Evolutionary conservation across 2,113 vertebrate species (phyloP).

Genomic region (Bombycilla garrulus): DNA sequence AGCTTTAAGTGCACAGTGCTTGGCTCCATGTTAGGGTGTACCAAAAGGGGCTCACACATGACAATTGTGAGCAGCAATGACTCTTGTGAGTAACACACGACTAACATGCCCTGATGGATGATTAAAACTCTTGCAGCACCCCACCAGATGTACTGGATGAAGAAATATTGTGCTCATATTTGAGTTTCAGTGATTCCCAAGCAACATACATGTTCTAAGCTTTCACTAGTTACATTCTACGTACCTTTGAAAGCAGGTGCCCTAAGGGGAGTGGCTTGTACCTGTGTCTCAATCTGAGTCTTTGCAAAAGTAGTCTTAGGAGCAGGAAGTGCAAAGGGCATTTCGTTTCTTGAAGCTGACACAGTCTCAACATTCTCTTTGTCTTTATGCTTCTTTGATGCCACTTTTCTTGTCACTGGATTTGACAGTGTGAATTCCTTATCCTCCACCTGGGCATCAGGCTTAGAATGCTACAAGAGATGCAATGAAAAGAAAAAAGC

Average conservation of each 20-base stretch:
- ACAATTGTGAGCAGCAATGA: not conserved
- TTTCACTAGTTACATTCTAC: not conserved
- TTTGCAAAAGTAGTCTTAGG: constrained; percentile 78
- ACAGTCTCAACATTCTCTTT: constrained; percentile 80
- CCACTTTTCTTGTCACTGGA: constrained; percentile 57
- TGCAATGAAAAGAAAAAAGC: not conserved
- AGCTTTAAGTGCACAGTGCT: not conserved
- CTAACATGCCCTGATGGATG: too few species aligned
- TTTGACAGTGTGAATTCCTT: constrained; percentile 39
- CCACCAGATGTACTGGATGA: not conserved
- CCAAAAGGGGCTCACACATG: not conserved
- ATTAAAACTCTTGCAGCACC: not conserved
- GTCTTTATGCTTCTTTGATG: constrained; percentile 72
- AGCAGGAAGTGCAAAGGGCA: constrained; percentile 75
- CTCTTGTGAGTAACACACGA: not conserved
- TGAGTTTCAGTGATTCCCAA: not conserved
- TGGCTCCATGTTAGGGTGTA: not conserved
- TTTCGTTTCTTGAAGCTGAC: constrained; percentile 51
- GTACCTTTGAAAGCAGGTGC: constrained; percentile 64
- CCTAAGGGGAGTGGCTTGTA: constrained; percentile 68
- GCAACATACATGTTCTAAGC: accelerated
- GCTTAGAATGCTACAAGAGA: constrained; percentile 37
- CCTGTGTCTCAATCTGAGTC: constrained; percentile 62
- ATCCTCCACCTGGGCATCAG: constrained; percentile 14
- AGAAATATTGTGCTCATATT: not conserved